These are phyloP conservation scores for Gymnarchus niloticus DNA, from an alignment of 2,113 vertebrate genomes.

Conservation along the genomic window DNA sequence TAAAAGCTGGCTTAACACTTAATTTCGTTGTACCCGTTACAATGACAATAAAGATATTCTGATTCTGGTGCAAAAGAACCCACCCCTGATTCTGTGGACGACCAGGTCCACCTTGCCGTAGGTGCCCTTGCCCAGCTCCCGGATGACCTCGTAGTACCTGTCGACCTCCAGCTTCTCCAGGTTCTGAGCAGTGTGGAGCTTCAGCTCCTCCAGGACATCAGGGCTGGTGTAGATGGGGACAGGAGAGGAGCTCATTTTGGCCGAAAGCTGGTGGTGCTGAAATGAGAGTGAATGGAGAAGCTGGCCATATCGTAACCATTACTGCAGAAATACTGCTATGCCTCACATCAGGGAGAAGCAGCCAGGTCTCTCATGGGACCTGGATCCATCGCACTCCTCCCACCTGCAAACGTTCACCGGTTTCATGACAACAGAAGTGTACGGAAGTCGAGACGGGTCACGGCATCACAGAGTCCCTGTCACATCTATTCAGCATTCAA, in stretches of 20 bases:
- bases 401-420: background rate
- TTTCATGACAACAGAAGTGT: background rate
- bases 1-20: background rate
- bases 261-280: constrained; percentile 1
- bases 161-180: constrained; percentile 66
- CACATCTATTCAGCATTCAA: background rate
- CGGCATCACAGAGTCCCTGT: background rate
- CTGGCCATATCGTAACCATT: too few relatives aligned
- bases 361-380: too few relatives aligned
- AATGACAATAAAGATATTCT: too few relatives aligned
- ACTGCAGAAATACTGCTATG: too few relatives aligned
- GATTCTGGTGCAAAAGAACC: background rate
- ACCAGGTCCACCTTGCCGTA: constrained; percentile 72
- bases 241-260: constrained; percentile 58
- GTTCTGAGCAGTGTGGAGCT: constrained; percentile 66
- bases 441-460: background rate
- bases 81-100: constrained; percentile 67
- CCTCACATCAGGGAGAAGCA: background rate
- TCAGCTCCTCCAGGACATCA: constrained; percentile 69
- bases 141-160: constrained; percentile 67
- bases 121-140: constrained; percentile 72
- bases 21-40: too few relatives aligned
- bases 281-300: background rate
- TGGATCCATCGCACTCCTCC: background rate
- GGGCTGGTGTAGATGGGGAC: constrained; percentile 48